Evolutionary conservation across 2,797 vertebrate genomes (phyloP), one percentile per base, ranked within the genome.

Genomic region (Malurus leucopterus): DNA sequence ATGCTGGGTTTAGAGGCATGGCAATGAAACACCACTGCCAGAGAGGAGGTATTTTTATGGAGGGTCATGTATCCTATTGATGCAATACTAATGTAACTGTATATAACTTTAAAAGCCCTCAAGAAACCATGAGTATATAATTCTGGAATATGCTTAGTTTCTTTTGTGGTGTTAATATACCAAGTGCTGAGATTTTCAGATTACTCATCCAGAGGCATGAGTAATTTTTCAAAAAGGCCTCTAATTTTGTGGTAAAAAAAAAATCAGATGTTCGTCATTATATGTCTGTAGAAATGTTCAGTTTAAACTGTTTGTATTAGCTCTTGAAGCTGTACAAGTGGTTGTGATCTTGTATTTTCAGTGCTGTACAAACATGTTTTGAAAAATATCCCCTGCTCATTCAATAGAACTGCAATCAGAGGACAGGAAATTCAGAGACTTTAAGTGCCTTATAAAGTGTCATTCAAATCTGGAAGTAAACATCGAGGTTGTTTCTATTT

Each of bases 241-340:
- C 32, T 85, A 79, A 90, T 92, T 88, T 69, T 74, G 71, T 86
- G 83, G 76, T 78, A 8, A 65, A 82, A 83, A 77, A 90, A 74
- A 73, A 70, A 7, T 41, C 72, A 91, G 54, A 85, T 83, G 84
- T 55, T 93, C 41, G 7, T 92, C 58, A 69, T 93, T 77, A 46
- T 47, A 51, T 8, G 18, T 62, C 54, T 91, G 38, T 49, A 77
- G 69, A 64, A 92, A 89, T 34, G 0, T 53, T 55, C n/a, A 36
- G 2, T 74, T 90, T 85, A 86, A 86, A 72, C 27, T 74, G 64
- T 76, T 89, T 88, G 50, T 77, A 46, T 74, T 80, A 59, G 59
- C 9, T 83, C 74, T 63, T 71, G 54, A 90, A 82, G 50, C 41
- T 68, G 73, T 63, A 63, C 67, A 78, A 69, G 13, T 8, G 41